A percentile compares a stretch with the other conserved stretches of the same genome.
These are phyloP conservation scores for Drepanosiphum platanoidis DNA, from an alignment of 2,888 invertebrate genomes.

Conservation along the genomic window DNA sequence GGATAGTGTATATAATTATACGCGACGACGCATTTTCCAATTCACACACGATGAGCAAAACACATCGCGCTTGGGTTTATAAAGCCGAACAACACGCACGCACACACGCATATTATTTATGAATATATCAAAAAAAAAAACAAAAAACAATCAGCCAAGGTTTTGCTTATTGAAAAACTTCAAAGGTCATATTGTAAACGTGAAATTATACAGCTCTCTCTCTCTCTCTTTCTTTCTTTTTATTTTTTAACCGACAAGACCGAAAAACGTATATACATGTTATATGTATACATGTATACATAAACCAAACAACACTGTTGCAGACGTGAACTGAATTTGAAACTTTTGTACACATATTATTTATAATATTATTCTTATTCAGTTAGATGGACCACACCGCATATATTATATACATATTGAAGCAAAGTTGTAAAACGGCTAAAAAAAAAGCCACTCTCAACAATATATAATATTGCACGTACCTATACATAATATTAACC, in stretches of 20 bases:
- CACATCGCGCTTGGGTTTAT: not conserved
- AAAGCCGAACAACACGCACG: not conserved
- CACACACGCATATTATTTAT: not conserved
- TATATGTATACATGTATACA: not conserved
- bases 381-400: not conserved
- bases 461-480: not conserved
- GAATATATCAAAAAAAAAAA: not conserved
- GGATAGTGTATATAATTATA: not conserved
- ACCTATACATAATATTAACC: conserved; percentile 11
- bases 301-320: not conserved
- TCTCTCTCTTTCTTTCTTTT: not conserved
- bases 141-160: not conserved
- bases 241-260: not conserved
- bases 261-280: not conserved
- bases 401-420: not conserved
- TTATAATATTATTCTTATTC: not conserved
- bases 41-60: not conserved
- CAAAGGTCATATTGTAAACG: not conserved
- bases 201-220: not conserved
- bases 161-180: not conserved
- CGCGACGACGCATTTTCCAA: not conserved
- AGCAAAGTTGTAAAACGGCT: not conserved
- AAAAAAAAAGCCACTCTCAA: not conserved
- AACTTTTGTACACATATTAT: not conserved
- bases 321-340: conserved; percentile 27